Evolutionary conservation across 2,888 invertebrate genomes (phyloP), one percentile per base, ranked within the genome.

Genomic region (Amphimallon solstitiale): DNA sequence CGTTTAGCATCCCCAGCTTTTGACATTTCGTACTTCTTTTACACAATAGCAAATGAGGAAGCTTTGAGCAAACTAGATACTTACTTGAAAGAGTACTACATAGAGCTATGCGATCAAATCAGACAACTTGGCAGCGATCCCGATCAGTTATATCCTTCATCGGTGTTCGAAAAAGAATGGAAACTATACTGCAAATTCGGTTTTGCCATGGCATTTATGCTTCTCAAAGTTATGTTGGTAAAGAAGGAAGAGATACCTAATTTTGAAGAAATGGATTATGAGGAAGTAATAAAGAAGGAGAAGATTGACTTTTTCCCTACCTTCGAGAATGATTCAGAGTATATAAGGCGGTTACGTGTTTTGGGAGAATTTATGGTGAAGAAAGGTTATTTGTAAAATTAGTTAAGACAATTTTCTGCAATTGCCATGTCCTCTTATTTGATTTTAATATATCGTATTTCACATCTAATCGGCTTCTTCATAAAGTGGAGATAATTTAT

Each of bases 181-280:
- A 56, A 56, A 40, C 17, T 23, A 56, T 40, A 56, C 17, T 19
- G 21, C 14, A 56, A 40, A 17, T 56, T 38, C 10, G 56, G 56
- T 17, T 38, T 56, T 10, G 56, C 17, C 5, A 56, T 40, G 14
- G 38, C 56, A 4, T 38, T 38, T 15, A 40, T 56, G 2, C 2
- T 56, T 12, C 15, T 56, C 12, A 56, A 56, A n/a, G 17, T 40
- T 7, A 56, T 56, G 56, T 19, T 56, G 40, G 17, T 21, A 14
- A 38, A 38, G 1, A 37, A 40, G 12, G 56, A 56, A 2, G 56
- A 56, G 19, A 29, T 21, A 9, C 40, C 21, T 2, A 56, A 23
- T n/a, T 19, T 38, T 7, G 46, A 48, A 10, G 46, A 48, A 23
- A n/a, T 48, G 10, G 46, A 48, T 3, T 19, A 14, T 7, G 46